Evolutionary conservation across 2,888 invertebrate genomes (phyloP).

Genomic region (Strigamia crassipes): DNA sequence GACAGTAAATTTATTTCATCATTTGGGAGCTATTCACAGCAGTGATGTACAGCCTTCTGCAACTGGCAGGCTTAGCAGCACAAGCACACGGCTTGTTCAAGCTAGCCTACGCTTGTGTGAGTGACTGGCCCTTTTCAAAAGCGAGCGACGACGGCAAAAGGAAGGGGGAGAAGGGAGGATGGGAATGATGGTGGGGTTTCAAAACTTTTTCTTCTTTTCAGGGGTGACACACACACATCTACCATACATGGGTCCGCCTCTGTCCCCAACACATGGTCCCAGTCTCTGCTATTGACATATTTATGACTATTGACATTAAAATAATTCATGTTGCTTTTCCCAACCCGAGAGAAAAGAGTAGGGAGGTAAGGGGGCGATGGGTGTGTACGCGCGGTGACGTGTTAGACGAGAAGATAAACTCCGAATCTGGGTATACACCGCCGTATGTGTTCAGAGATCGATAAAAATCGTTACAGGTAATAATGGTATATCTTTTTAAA

Average conservation of each 20-base stretch:
- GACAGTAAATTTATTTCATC: constrained; percentile 47
- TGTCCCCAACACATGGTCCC: constrained; percentile 45
- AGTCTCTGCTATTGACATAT: constrained; percentile 45
- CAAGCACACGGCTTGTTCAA: constrained; percentile 21
- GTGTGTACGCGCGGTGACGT: neutral
- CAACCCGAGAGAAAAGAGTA: constrained; percentile 11
- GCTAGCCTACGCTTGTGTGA: constrained; percentile 6
- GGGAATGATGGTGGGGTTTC: constrained; percentile 16
- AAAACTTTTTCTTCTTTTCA: constrained; percentile 36
- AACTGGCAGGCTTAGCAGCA: constrained; percentile 27
- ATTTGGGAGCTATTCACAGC: constrained; percentile 45
- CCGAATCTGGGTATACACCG: neutral
- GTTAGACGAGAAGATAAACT: constrained; percentile 17
- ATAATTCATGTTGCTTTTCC: constrained; percentile 44
- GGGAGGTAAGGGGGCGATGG: neutral
- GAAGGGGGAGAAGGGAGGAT: constrained; percentile 22
- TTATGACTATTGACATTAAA: constrained; percentile 48
- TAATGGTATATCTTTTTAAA: neutral
- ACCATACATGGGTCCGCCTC: constrained; percentile 13
- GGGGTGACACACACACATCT: constrained; percentile 30
- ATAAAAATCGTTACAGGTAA: neutral
- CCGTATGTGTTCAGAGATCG: neutral
- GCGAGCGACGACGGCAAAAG: constrained; percentile 44
- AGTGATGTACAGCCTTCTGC: constrained; percentile 46
- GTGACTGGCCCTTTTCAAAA: constrained; percentile 23